phyloP scores from a whole-genome alignment of 2,888 invertebrate genomes.

The Monopis laevigella region DNA sequence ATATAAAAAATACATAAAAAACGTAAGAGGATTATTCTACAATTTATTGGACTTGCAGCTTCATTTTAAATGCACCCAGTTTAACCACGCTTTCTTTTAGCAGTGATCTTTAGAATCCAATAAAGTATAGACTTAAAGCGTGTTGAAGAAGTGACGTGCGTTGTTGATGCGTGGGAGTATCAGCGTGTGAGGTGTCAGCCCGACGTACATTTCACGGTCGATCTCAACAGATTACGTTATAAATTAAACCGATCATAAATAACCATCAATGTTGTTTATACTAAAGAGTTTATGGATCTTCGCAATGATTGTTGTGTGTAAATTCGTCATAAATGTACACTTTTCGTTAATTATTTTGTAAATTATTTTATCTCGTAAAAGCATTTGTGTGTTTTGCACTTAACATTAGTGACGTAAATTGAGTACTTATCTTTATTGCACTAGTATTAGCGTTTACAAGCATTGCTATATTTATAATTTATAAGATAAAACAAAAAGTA shows the following conservation, averaged over 20 bases:
- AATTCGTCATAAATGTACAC: slow-evolving; percentile 4
- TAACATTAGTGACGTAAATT: slow-evolving; percentile 1
- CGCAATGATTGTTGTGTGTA: slow-evolving; percentile 2
- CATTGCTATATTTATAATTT: too few relatives aligned
- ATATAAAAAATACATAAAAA: slow-evolving; percentile 1
- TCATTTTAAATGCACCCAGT: not conserved
- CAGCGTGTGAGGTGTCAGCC: slow-evolving; percentile 1
- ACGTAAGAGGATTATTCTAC: slow-evolving; percentile 7
- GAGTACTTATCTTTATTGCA: not conserved
- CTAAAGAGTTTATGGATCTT: slow-evolving; percentile 20
- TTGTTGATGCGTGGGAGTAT: slow-evolving; percentile 1
- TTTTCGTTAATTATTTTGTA: too few relatives aligned
- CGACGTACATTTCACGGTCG: slow-evolving; percentile 6
- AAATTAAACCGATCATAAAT: slow-evolving; percentile 36
- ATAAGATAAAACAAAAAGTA: too few relatives aligned
- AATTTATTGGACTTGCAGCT: slow-evolving; percentile 8
- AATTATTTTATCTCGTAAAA: not conserved
- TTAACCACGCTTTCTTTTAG: slow-evolving; percentile 8
- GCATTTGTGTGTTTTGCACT: not conserved
- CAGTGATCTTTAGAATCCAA: slow-evolving; percentile 3
- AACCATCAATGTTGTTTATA: slow-evolving; percentile 31
- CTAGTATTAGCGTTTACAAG: too few relatives aligned
- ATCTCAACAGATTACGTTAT: slow-evolving; percentile 20
- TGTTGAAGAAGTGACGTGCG: slow-evolving; percentile 1
- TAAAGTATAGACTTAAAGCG: slow-evolving; percentile 10